Percentiles rank a stretch among this genome's conserved stretches.
phyloP scores from a whole-genome alignment of 1,140 invertebrate genomes.

The Sipha flava region DNA sequence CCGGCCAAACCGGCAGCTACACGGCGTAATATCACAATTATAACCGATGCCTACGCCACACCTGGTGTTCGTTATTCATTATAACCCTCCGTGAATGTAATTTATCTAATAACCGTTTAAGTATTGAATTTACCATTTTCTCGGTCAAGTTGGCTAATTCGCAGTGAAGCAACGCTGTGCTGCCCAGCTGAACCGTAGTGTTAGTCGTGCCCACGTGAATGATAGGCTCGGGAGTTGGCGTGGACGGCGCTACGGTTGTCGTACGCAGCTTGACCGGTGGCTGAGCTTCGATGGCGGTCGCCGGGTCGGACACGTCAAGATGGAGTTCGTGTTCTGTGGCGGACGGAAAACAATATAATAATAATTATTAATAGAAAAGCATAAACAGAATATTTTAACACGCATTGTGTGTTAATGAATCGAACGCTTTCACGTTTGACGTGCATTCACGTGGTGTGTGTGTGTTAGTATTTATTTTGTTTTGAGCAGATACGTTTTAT shows the following conservation, averaged over 20 bases:
- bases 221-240: slow-evolving; percentile 37
- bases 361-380: background rate
- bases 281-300: background rate
- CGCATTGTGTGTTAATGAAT: too few relatives aligned
- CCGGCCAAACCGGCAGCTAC: too few relatives aligned
- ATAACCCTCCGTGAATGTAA: too few relatives aligned
- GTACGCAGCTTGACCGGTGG: background rate
- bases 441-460: too few relatives aligned
- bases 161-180: slow-evolving; percentile 76
- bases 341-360: background rate
- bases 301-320: background rate
- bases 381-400: too few relatives aligned
- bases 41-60: too few relatives aligned
- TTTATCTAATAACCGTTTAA: too few relatives aligned
- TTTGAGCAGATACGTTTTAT: too few relatives aligned
- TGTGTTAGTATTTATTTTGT: too few relatives aligned
- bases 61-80: too few relatives aligned
- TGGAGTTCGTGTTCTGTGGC: slow-evolving; percentile 1
- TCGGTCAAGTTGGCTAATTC: slow-evolving; percentile 58
- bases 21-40: too few relatives aligned
- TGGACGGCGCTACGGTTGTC: background rate
- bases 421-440: too few relatives aligned
- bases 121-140: slow-evolving; percentile 46
- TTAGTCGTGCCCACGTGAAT: slow-evolving; percentile 60
- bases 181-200: slow-evolving; percentile 73